A percentile compares a stretch with the other conserved stretches of the same genome.
These are phyloP conservation scores for Euspilapteryx auroguttella DNA, from an alignment of 2,888 invertebrate species.

Conservation along the genomic window DNA sequence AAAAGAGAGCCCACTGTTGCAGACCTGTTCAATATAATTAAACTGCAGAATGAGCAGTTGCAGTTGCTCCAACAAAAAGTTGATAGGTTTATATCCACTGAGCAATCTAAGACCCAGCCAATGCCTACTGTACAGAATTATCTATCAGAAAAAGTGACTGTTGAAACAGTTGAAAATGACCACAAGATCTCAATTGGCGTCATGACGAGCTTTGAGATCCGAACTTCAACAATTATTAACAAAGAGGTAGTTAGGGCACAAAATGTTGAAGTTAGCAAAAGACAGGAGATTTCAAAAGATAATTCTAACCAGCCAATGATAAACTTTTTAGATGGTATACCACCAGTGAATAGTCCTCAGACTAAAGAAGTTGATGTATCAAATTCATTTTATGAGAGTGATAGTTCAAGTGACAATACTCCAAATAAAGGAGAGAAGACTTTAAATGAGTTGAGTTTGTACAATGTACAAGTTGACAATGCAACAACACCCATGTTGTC, in stretches of 20 bases:
- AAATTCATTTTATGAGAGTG: no score
- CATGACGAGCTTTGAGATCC: conserved; percentile 71
- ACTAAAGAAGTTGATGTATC: no score
- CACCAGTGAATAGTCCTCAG: no score
- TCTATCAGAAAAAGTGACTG: conserved; percentile 24
- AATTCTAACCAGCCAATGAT: conserved; percentile 27
- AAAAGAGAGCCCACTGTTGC: conserved; percentile 56
- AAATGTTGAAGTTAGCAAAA: conserved; percentile 23
- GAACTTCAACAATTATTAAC: conserved; percentile 46
- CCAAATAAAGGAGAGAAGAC: conserved; percentile 30
- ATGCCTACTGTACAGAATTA: conserved; percentile 18
- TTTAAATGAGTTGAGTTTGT: conserved; percentile 43
- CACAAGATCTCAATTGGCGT: conserved; percentile 70
- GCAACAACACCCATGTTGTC: conserved; percentile 45
- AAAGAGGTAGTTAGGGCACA: conserved; percentile 30
- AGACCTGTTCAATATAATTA: conserved; percentile 66
- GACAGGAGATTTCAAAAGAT: no score
- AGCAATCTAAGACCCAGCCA: conserved; percentile 14
- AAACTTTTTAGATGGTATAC: conserved; percentile 47
- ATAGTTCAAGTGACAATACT: no score
- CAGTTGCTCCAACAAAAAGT: conserved; percentile 66
- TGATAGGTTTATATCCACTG: conserved; percentile 46
- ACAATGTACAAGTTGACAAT: conserved; percentile 47
- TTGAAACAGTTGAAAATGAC: conserved; percentile 29
- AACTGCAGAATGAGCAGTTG: conserved; percentile 68